Percentiles rank a stretch among this genome's conserved stretches.
These are phyloP conservation scores for Drosophila jambulina DNA, from an alignment of 1,140 invertebrate species.

Conservation along the genomic window DNA sequence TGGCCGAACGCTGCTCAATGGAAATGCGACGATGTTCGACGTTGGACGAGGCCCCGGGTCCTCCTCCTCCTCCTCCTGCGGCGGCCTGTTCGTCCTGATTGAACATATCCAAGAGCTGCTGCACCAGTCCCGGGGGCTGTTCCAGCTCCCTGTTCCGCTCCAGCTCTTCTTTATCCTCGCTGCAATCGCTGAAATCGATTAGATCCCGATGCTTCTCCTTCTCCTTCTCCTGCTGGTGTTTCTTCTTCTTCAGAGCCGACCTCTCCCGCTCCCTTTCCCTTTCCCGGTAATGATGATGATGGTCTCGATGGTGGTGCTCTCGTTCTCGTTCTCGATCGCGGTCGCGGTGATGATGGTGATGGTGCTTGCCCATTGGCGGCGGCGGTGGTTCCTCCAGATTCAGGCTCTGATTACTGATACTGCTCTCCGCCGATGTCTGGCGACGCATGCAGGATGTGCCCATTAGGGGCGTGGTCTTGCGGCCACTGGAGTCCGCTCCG, in stretches of 20 bases:
- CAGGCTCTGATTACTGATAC: constrained; percentile 83
- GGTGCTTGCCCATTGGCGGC: constrained; percentile 41
- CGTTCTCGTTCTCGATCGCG: constrained; percentile 33
- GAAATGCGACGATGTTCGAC: constrained; percentile 79
- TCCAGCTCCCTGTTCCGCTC: constrained; percentile 17
- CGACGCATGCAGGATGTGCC: constrained; percentile 76
- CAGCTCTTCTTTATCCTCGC: constrained; percentile 64
- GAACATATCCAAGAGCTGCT: constrained; percentile 61
- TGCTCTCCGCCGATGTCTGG: constrained; percentile 84
- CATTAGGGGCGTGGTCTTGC: constrained; percentile 71
- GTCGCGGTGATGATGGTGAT: constrained; percentile 59
- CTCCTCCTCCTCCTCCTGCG: not conserved
- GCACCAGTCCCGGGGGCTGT: constrained; percentile 50
- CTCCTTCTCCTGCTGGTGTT: constrained; percentile 34
- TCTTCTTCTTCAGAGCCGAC: constrained; percentile 58
- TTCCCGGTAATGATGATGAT: constrained; percentile 16
- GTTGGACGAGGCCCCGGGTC: constrained; percentile 5
- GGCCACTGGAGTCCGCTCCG: constrained; percentile 59
- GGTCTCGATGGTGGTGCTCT: constrained; percentile 4
- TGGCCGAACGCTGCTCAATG: constrained; percentile 71
- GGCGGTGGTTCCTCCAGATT: constrained; percentile 71
- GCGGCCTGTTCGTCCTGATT: constrained; percentile 44
- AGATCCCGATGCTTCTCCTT: constrained; percentile 58
- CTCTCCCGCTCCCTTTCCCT: constrained; percentile 9
- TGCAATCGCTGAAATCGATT: constrained; percentile 81